Evolutionary conservation across 2,888 invertebrate species (phyloP).

Genomic region (Neria commutata): DNA sequence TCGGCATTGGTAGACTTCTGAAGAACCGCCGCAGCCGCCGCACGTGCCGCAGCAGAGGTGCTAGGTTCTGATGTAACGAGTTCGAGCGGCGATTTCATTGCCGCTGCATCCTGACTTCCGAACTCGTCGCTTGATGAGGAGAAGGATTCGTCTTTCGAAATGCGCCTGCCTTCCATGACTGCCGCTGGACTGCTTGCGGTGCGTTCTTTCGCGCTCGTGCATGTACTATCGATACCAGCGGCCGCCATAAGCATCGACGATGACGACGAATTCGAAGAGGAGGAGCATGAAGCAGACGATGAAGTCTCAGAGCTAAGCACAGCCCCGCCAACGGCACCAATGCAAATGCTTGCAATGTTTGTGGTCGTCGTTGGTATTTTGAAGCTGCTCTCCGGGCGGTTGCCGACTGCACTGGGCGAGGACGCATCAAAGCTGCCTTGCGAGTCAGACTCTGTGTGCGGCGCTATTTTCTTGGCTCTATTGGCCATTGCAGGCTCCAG

Average conservation of each 20-base stretch:
- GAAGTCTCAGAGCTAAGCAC: conserved; percentile 44
- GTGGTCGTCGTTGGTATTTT: conserved; percentile 32
- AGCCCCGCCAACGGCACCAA: conserved; percentile 22
- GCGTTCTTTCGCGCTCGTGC: conserved; percentile 24
- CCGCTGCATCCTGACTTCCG: conserved; percentile 48
- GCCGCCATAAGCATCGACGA: conserved; percentile 50
- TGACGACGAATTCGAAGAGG: conserved; percentile 51
- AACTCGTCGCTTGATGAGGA: conserved; percentile 85
- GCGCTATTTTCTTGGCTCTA: conserved; percentile 3
- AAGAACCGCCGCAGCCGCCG: background rate
- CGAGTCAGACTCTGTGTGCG: conserved; percentile 53
- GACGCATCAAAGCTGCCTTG: conserved; percentile 54
- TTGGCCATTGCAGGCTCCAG: conserved; percentile 31
- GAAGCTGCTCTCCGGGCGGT: conserved; percentile 21
- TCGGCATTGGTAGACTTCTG: background rate
- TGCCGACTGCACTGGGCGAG: conserved; percentile 33
- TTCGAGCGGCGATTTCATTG: conserved; percentile 26
- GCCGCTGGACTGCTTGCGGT: background rate
- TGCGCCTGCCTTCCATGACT: conserved; percentile 61
- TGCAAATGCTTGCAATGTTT: conserved; percentile 25
- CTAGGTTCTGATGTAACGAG: conserved; percentile 46
- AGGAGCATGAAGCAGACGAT: conserved; percentile 44
- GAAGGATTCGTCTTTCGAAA: conserved; percentile 80
- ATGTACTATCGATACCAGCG: conserved; percentile 33
- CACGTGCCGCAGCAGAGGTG: conserved; percentile 48